Percentiles rank a stretch among this genome's conserved stretches.
phyloP scores from a whole-genome alignment of 2,113 vertebrate genomes.

The Centropristis striata region DNA sequence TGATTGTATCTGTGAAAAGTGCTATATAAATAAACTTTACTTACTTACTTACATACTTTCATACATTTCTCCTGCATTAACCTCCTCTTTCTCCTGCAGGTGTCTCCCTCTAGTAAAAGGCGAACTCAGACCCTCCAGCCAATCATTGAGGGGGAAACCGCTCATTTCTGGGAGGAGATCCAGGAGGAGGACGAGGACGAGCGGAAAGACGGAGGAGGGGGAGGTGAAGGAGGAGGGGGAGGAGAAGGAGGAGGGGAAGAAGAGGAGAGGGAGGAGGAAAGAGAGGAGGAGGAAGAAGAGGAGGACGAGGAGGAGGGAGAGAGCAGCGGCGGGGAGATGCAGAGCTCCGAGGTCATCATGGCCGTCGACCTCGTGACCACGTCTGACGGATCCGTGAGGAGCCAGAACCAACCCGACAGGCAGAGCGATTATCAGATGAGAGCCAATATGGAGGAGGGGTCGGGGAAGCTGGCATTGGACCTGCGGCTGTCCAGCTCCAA shows the following conservation, averaged over 20 bases:
- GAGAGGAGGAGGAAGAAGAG: constrained; percentile 70
- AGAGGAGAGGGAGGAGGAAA: constrained; percentile 71
- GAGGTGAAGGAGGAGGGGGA: not conserved
- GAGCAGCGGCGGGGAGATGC: constrained; percentile 87
- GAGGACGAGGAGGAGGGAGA: constrained; percentile 74
- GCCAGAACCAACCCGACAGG: constrained; percentile 51
- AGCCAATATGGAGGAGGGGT: constrained; percentile 89
- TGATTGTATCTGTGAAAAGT: too few relatives aligned
- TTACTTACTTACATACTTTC: too few relatives aligned
- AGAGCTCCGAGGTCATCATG: constrained; percentile 89
- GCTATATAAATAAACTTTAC: too few relatives aligned
- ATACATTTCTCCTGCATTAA: not conserved
- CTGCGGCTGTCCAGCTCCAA: constrained; percentile 94
- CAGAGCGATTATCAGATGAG: constrained; percentile 70
- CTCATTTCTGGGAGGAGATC: constrained; percentile 98
- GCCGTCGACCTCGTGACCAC: constrained; percentile 86
- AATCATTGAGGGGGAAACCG: constrained; percentile 98
- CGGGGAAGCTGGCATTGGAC: constrained; percentile 92
- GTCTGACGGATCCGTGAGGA: constrained; percentile 62
- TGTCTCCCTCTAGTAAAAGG: constrained; percentile 95
- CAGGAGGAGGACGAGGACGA: constrained; percentile 85
- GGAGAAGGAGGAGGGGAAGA: constrained; percentile 45
- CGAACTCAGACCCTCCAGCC: constrained; percentile 94
- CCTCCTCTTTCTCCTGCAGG: constrained; percentile 77
- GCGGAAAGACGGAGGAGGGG: constrained; percentile 32